Evolutionary conservation across 2,888 invertebrate genomes (phyloP).

Genomic region (Clivina fossor): DNA sequence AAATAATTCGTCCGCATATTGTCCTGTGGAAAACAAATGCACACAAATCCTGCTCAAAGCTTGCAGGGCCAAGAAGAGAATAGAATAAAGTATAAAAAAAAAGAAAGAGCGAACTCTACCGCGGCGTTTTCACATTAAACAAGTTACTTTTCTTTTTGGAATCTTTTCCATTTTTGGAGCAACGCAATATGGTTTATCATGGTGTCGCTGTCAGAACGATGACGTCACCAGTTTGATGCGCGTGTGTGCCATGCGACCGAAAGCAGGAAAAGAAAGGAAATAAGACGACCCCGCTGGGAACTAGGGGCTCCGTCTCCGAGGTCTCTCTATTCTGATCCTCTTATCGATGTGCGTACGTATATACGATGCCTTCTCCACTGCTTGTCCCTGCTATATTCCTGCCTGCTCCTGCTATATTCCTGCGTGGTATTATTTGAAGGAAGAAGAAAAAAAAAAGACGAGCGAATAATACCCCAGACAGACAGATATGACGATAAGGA

Average conservation of each 20-base stretch:
- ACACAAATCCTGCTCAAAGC: no score
- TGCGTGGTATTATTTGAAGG: conserved; percentile 33
- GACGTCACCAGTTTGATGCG: conserved; percentile 39
- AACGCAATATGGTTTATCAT: conserved; percentile 47
- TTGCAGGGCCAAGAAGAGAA: no score
- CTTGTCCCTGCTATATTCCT: no score
- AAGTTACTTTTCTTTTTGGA: no score
- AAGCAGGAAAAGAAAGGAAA: conserved; percentile 23
- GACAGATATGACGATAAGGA: conserved; percentile 4
- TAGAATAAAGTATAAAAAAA: no score
- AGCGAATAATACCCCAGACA: conserved; percentile 26
- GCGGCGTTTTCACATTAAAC: no score
- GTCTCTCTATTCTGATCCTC: conserved; percentile 29
- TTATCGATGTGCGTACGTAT: conserved; percentile 34
- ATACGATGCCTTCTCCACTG: conserved; percentile 14
- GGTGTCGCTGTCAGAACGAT: conserved; percentile 46
- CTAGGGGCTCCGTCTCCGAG: background rate
- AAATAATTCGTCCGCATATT: no score
- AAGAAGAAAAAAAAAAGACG: no score
- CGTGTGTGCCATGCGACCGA: no score
- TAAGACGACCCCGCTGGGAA: conserved; percentile 29
- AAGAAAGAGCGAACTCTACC: no score
- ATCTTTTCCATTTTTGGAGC: conserved; percentile 34
- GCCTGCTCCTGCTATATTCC: no score
- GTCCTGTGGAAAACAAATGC: no score